These are phyloP conservation scores for Cyprinodon brontotheroides DNA, from an alignment of 2,113 vertebrate genomes.

Conservation along the genomic window DNA sequence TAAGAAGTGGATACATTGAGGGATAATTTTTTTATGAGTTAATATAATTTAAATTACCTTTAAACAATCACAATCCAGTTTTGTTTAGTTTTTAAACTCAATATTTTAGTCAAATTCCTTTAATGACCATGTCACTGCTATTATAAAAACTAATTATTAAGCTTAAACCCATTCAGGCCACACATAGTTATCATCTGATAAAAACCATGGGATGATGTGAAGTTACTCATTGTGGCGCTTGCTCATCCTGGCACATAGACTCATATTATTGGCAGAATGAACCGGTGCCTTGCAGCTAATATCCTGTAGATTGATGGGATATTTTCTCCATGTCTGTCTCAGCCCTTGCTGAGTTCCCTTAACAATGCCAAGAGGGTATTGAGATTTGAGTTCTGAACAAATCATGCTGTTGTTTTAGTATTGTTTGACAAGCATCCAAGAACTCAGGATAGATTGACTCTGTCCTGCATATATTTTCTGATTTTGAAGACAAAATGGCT, in stretches of 20 bases:
- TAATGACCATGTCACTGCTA: constrained; percentile 43
- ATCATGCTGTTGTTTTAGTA: constrained; percentile 54
- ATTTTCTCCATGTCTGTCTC: constrained; percentile 68
- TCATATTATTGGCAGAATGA: constrained; percentile 73
- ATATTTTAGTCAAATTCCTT: constrained; percentile 34
- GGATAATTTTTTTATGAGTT: no score
- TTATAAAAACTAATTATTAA: constrained; percentile 59
- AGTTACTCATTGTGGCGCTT: constrained; percentile 76
- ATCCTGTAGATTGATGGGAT: constrained; percentile 73
- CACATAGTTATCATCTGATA: constrained; percentile 69
- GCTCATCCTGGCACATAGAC: constrained; percentile 71
- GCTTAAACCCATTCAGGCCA: constrained; percentile 67
- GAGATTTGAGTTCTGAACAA: constrained; percentile 59
- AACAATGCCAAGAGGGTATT: constrained; percentile 70
- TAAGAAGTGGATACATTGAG: no score
- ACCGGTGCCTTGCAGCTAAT: constrained; percentile 70
- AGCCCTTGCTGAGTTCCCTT: constrained; percentile 55
- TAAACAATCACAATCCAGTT: constrained; percentile 36
- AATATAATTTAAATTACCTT: no score
- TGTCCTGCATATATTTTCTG: constrained; percentile 56
- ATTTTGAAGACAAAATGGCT: constrained; percentile 55
- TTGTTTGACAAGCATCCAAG: constrained; percentile 65
- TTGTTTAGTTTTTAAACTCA: constrained; percentile 39
- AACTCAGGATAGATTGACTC: constrained; percentile 54
- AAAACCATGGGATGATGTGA: constrained; percentile 64